These are phyloP conservation scores for Coelinius sp. DNA, from an alignment of 2,888 invertebrate genomes.

Conservation along the genomic window DNA sequence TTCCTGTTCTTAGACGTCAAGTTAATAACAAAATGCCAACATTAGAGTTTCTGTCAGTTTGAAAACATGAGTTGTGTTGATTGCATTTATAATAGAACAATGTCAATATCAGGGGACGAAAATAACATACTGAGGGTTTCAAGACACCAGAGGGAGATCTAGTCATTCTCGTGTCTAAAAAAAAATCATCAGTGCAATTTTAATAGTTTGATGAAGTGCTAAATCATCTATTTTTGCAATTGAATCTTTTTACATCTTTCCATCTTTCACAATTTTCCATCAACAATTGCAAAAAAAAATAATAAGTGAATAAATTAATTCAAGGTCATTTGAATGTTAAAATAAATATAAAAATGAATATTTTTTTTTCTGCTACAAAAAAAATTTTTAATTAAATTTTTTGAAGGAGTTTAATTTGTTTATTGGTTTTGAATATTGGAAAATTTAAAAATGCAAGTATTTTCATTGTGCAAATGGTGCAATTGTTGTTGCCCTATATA, in stretches of 20 bases:
- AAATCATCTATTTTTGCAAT: not conserved
- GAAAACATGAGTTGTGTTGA: not conserved
- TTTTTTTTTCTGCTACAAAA: too few species aligned
- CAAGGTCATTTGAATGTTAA: not conserved
- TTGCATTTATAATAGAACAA: conserved; percentile 41
- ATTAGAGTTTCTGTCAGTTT: not conserved
- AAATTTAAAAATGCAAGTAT: conserved; percentile 27
- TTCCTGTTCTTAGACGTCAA: not conserved
- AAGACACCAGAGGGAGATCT: not conserved
- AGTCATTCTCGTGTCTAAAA: not conserved
- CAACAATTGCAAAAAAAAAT: not conserved
- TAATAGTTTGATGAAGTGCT: not conserved
- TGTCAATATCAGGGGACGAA: conserved; percentile 61
- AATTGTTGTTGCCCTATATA: conserved; percentile 33
- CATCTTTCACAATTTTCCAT: too few species aligned
- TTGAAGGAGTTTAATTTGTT: not conserved
- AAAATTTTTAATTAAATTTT: not conserved
- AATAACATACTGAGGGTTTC: conserved; percentile 55
- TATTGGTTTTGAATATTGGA: not conserved
- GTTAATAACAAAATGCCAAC: not conserved
- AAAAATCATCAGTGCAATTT: conserved; percentile 7
- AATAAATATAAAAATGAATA: not conserved
- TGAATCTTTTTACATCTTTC: not conserved
- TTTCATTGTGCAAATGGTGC: conserved; percentile 35
- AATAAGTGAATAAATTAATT: not conserved